A percentile compares a stretch with the other conserved stretches of the same genome.
Evolutionary conservation across 2,797 vertebrate genomes (phyloP).

Genomic region (Myotis vivesi): DNA sequence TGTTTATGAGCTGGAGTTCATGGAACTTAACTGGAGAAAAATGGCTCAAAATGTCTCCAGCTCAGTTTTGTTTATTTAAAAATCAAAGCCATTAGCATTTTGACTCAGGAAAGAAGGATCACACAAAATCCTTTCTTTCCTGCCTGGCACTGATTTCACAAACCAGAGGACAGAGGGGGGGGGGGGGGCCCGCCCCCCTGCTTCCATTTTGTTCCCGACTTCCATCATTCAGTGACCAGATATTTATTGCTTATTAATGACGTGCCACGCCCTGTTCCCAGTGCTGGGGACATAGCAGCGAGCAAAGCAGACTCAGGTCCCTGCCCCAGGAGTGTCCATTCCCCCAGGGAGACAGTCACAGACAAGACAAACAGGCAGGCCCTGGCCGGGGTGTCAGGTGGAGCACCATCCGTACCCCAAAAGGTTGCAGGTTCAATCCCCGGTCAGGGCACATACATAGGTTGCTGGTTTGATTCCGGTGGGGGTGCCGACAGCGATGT

Average conservation of each 20-base stretch:
- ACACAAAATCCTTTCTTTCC: fast-evolving
- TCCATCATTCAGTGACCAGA: fast-evolving
- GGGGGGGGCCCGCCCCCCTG: fast-evolving
- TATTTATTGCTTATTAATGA: fast-evolving
- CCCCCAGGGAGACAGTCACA: not conserved
- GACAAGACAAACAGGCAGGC: not conserved
- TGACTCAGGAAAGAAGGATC: not conserved
- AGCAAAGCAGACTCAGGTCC: not conserved
- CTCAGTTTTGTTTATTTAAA: not conserved
- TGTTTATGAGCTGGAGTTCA: not conserved
- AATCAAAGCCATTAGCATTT: not conserved
- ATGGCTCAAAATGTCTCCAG: not conserved
- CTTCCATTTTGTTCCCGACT: fast-evolving
- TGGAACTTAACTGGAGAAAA: not conserved
- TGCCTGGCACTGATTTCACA: not conserved
- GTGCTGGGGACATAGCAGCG: fast-evolving
- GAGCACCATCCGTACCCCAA: not conserved
- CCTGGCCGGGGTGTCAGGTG: not conserved
- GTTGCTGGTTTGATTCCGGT: too few relatives aligned
- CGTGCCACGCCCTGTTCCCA: not conserved
- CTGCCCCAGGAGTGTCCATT: fast-evolving
- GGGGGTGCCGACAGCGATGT: not conserved
- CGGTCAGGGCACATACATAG: not conserved
- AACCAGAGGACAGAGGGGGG: not conserved
- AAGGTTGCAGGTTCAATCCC: not conserved